phyloP scores from a whole-genome alignment of 92 coral and sea anemone genomes.

The Micromussa lordhowensis region DNA sequence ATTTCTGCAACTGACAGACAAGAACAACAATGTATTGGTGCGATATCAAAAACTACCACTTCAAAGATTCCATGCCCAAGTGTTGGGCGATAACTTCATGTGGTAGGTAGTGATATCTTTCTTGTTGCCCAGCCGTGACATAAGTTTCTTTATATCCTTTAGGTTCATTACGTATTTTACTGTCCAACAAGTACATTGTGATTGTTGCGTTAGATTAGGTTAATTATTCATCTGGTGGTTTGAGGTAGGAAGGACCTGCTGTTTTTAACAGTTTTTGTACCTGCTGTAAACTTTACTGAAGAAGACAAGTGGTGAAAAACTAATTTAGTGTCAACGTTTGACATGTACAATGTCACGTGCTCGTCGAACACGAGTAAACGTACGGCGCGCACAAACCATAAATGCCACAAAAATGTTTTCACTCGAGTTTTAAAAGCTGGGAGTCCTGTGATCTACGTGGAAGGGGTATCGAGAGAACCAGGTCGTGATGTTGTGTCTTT shows the following conservation, averaged over 20 bases:
- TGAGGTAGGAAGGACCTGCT: neutral
- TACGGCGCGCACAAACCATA: too few relatives aligned
- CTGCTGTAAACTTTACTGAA: neutral
- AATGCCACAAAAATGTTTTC: too few relatives aligned
- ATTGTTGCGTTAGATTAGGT: neutral
- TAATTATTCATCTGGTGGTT: neutral
- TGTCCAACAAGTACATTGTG: neutral
- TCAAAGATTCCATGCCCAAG: constrained; percentile 5
- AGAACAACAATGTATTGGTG: constrained; percentile 11
- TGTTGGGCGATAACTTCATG: constrained; percentile 16
- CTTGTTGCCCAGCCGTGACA: neutral
- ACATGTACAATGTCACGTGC: neutral
- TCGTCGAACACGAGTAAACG: too few relatives aligned
- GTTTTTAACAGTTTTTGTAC: neutral
- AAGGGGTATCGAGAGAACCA: too few relatives aligned
- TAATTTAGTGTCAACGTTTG: neutral
- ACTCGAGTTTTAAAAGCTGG: too few relatives aligned
- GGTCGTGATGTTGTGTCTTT: too few relatives aligned
- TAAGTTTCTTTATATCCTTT: neutral
- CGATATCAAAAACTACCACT: neutral
- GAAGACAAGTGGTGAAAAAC: neutral
- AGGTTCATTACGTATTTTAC: neutral
- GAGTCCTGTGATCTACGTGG: too few relatives aligned
- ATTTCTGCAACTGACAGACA: constrained; percentile 19
- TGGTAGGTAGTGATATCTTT: constrained; percentile 15